Evolutionary conservation across 2,888 invertebrate species (phyloP), one percentile per base, ranked within the genome.

Genomic region (Apomyelois bistriatella): DNA sequence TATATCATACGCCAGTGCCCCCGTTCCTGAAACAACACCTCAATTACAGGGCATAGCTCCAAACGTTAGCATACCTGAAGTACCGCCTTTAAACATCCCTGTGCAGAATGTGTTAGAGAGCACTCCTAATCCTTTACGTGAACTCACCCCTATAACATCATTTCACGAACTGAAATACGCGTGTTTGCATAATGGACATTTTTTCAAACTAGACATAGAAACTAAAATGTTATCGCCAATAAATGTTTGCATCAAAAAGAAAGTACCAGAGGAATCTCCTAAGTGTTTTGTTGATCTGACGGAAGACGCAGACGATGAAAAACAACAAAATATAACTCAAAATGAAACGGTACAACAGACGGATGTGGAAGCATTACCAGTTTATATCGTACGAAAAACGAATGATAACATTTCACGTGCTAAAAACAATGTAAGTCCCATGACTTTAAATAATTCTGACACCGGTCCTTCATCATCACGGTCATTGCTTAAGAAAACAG

Each of bases 131-230:
- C 3, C 36, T 12, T 52, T 62, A 52, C 48, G 55, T 0, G 66
- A 71, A 52, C 60, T 78, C 6, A 62, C 60, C 36, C 65, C 78
- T 12, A 66, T 88, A 12, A 77, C 76, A 16, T 79, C 85, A 3
- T 71, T 81, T 40, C 58, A 59, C 1, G 80, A 85, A 60, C 68
- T 88, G 0, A 84, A 79, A 65, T 79, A 80, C 53, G 79, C 82
- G 1, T 73, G 70, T 52, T 64, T 74, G 13, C 64, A 78, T 5
- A 64, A 75, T 0, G 81, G 75, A 1, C 57, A 65, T 41, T 88
- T 88, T 62, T 88, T 70, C 56, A 85, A 85, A 68, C 62, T 85
- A 54, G 79, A 88, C 54, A 62, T 79, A n/a, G 64, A 66, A 0
- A 75, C 68, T 7, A 81, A 82, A 5, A 30, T 63, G 10, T 70